Base-by-base conservation (phyloP, 2,888 invertebrate genomes). In the Harpalus rufipes region DNA sequence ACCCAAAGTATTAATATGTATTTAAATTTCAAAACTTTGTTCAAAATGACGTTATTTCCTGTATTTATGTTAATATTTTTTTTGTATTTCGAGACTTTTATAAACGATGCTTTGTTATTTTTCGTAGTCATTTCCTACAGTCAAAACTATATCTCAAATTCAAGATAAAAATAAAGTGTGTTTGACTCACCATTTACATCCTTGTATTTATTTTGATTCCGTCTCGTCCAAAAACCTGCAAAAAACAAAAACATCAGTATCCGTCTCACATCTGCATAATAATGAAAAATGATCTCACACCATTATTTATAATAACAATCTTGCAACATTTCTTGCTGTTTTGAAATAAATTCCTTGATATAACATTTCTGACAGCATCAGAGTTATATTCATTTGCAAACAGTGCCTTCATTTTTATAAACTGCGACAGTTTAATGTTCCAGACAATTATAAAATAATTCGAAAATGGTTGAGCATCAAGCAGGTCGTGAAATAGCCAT, bases 351-450 rank as follows among this genome's bases (percentile, higher is more conserved):
- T 82, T 72, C 68, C 81, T 51, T 58, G 58, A 82, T 82, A 58
- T 65, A 81, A 63, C 81, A 82, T 82, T 82, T 82, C 56, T 68
- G 58, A 16, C 21, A 39, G 25, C 82, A 51, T 10, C 44, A 51
- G 44, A 51, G 32, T 32, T 32, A 32, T 32, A 32, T 51, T 58
- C 25, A 72, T 82, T 82, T 82, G 72, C 82, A 82, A 51, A 82
- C 39, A 44, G 65, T 81, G 56, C 21, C n/a, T 21, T n/a, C 16
- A 12, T 51, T 81, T 65, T 81, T 81, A 16, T 25, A 39, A 51
- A 72, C 56, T n/a, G 82, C 72, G 68, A 82, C 82, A 82, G 21
- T 72, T 72, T 82, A 82, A 82, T 82, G 82, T 68, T 51, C 25
- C 39, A 80, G 63, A 63, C 61, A 72, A 58, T 56, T 82, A 82